A percentile compares a stretch with the other conserved stretches of the same genome.
Conservation (phyloP, 2,113 vertebrate species). For the Corythornis madagascariensis region DNA sequence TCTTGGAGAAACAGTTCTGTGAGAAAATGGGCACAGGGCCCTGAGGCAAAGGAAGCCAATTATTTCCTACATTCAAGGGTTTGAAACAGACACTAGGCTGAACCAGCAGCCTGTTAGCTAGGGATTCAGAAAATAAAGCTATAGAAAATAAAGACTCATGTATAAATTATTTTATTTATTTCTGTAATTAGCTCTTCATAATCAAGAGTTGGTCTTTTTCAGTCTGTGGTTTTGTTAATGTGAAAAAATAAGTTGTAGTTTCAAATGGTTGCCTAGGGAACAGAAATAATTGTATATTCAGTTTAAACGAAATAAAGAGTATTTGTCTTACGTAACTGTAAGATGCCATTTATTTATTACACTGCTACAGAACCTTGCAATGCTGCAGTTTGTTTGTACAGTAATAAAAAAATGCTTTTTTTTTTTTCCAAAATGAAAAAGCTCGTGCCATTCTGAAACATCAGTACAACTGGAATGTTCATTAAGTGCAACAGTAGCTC, state of each 20-base stretch:
- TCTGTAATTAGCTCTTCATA: constrained; percentile 82
- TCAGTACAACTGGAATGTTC: constrained; percentile 75
- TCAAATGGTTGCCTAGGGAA: constrained; percentile 80
- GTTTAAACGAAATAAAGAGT: constrained; percentile 82
- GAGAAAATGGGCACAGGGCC: background rate
- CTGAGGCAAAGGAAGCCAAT: background rate
- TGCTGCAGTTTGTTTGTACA: constrained; percentile 70
- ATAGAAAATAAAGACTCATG: constrained; percentile 64
- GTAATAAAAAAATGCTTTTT: constrained; percentile 71
- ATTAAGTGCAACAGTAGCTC: constrained; percentile 71
- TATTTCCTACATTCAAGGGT: background rate
- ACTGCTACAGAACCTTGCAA: constrained; percentile 70
- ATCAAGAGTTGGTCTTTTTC: constrained; percentile 80
- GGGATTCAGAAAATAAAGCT: constrained; percentile 44
- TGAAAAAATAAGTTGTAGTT: constrained; percentile 78
- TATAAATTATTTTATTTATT: constrained; percentile 88
- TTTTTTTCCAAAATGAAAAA: constrained; percentile 75
- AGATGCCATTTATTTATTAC: constrained; percentile 73
- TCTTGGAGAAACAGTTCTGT: background rate
- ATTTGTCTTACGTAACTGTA: constrained; percentile 80
- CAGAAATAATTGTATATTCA: constrained; percentile 79
- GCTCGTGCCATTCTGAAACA: constrained; percentile 71
- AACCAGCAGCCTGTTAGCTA: constrained; percentile 51
- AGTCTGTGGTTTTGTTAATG: constrained; percentile 78
- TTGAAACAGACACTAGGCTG: constrained; percentile 51